phyloP scores from a whole-genome alignment of 2,888 invertebrate species.

The Plemyria rubiginata region DNA sequence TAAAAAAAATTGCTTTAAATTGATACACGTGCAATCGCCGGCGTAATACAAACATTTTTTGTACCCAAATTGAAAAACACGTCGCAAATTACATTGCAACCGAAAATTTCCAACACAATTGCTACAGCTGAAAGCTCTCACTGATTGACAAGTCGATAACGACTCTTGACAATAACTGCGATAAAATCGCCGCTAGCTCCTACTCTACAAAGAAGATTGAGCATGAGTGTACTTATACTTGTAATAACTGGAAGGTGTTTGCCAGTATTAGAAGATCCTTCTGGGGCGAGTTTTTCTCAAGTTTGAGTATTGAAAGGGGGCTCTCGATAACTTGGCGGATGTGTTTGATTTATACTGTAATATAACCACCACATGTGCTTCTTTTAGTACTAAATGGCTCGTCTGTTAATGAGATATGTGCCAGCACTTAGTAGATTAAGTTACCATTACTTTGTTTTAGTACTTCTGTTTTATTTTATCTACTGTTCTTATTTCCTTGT shows the following conservation, averaged over 20 bases:
- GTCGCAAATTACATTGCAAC: slow-evolving; percentile 23
- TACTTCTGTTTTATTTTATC: slow-evolving; percentile 29
- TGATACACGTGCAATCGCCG: slow-evolving; percentile 11
- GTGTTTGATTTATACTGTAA: slow-evolving; percentile 47
- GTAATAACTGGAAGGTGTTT: slow-evolving; percentile 35
- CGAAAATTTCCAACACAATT: slow-evolving; percentile 23
- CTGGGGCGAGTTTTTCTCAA: not conserved
- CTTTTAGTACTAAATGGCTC: slow-evolving; percentile 48
- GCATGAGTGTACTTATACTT: slow-evolving; percentile 25
- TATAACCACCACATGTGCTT: slow-evolving; percentile 46
- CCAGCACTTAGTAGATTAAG: slow-evolving; percentile 40
- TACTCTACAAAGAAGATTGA: slow-evolving; percentile 13
- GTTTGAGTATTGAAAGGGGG: slow-evolving; percentile 32
- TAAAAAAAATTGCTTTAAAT: not conserved
- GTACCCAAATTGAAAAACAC: slow-evolving; percentile 24
- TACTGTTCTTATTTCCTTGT: slow-evolving; percentile 10
- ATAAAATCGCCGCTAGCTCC: slow-evolving; percentile 26
- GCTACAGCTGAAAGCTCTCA: slow-evolving; percentile 31
- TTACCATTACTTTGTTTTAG: slow-evolving; percentile 35
- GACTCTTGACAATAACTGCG: slow-evolving; percentile 27
- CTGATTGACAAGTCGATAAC: slow-evolving; percentile 40
- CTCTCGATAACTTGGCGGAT: slow-evolving; percentile 39
- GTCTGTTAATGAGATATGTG: slow-evolving; percentile 53
- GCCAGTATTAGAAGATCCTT: slow-evolving; percentile 24
- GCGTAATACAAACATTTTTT: slow-evolving; percentile 14